Base-by-base conservation (phyloP, 2,888 invertebrate genomes). In the Orthosia gothica region DNA sequence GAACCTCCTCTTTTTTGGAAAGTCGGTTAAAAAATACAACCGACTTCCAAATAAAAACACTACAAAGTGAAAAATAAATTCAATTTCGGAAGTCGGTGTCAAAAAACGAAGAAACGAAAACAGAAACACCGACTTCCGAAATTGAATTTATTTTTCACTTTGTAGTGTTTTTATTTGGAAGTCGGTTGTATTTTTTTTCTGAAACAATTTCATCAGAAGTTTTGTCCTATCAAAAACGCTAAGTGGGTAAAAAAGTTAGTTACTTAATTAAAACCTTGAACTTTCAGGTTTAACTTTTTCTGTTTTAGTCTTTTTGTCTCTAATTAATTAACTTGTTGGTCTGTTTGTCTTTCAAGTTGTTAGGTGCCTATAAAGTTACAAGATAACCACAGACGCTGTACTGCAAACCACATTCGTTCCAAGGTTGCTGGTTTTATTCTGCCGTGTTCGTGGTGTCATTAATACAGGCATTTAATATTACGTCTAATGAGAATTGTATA, bases 361-460 rank as follows among this genome's bases (percentile, higher is more conserved):
- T 13, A 47, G 3, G 18, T 49, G 16, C 20, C 1, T 58, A 26
- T 83, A 26, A 54, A 32, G 57, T 81, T 69, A 47, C 80, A 55
- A 26, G 32, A 16, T 23, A 1, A 83, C 80, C 83, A 68, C 79
- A 83, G 18, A 45, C n/a, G 23, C n/a, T 40, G 9, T 32, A 58
- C 67, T 67, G 3, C 83, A 78, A 4, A 78, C 72, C 83, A 54
- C 80, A 68, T 7, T 77, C 12, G 40, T 61, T 16, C 20, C 57
- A 68, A 68, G 79, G 79, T 69, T 49, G 40, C 7, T 55, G 66
- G 26, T 58, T 59, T 58, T 23, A 63, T 20, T 49, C 23, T 50
- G n/a, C 16, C 50, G 13, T 16, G 65, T 65, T 65, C 65, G 69
- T 57, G 54, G 57, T 82, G 11, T 70, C 26, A 54, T 77, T 63